phyloP scores from a whole-genome alignment of 2,888 invertebrate genomes.

The Torymus texanus region DNA sequence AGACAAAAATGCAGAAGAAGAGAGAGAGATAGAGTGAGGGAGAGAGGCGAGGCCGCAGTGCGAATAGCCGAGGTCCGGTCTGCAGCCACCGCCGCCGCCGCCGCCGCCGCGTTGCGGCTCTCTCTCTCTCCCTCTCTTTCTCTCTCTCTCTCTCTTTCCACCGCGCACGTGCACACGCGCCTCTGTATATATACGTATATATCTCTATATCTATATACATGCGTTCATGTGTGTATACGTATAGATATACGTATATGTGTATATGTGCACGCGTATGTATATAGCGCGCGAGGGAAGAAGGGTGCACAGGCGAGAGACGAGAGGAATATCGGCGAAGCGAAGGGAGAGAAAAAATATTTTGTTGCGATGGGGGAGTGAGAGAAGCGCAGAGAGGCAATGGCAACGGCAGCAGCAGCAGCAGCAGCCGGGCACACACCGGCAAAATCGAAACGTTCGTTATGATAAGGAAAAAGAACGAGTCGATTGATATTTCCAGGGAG shows the following conservation, averaged over 20 bases:
- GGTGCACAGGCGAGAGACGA: conserved; percentile 18
- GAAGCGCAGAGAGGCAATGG: too few species aligned
- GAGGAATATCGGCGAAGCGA: not conserved
- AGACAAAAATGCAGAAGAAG: conserved; percentile 47
- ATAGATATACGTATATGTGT: not conserved
- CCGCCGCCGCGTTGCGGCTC: not conserved
- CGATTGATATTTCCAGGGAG: not conserved
- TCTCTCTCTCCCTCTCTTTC: not conserved
- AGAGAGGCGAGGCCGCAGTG: conserved; percentile 19
- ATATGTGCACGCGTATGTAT: not conserved
- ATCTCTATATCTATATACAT: not conserved
- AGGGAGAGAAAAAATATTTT: conserved; percentile 24
- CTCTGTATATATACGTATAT: not conserved
- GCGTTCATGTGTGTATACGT: not conserved
- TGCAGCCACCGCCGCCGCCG: not conserved
- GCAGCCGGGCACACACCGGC: not conserved
- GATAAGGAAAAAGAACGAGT: conserved; percentile 18
- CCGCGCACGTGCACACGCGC: conserved; percentile 11
- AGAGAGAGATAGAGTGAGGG: not conserved
- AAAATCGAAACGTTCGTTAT: conserved; percentile 26
- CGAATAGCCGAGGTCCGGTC: conserved; percentile 45
- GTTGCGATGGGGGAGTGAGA: not conserved
- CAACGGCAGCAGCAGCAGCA: too few species aligned
- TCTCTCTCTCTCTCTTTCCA: not conserved
- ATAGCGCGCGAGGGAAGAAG: conserved; percentile 1